phyloP scores from a whole-genome alignment of 1,140 invertebrate genomes.

The Archivesica marissinica region DNA sequence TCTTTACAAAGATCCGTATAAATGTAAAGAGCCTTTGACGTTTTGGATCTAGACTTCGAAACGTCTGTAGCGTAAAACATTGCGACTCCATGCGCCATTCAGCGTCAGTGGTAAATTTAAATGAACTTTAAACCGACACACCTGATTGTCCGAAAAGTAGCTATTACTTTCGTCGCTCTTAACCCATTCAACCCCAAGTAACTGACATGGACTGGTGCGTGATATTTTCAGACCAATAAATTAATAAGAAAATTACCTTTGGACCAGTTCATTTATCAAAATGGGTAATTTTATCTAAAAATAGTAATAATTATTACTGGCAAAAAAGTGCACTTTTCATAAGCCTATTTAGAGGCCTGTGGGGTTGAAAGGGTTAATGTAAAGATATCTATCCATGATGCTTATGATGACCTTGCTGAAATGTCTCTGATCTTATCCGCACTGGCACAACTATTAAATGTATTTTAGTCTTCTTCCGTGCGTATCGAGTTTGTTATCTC shows the following conservation, averaged over 20 bases:
- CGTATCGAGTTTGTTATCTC: not conserved
- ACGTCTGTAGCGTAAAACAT: constrained; percentile 21
- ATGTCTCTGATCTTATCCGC: not conserved
- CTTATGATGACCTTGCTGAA: not conserved
- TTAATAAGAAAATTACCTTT: too few relatives aligned
- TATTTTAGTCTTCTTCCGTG: not conserved
- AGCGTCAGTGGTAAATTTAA: constrained; percentile 11
- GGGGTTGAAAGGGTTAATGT: too few relatives aligned
- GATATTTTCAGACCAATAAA: too few relatives aligned
- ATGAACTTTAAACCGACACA: constrained; percentile 41
- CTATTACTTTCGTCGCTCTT: constrained; percentile 37
- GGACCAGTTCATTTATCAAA: too few relatives aligned
- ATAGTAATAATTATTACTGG: too few relatives aligned
- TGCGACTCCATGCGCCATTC: constrained; percentile 17
- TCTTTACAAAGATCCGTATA: constrained; percentile 46
- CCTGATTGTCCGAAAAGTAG: constrained; percentile 46
- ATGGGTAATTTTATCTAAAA: too few relatives aligned
- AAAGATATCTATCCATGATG: constrained; percentile 25
- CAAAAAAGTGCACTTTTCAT: too few relatives aligned
- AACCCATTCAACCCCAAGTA: too few relatives aligned
- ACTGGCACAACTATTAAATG: not conserved
- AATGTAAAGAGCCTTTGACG: constrained; percentile 4
- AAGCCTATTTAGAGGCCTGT: too few relatives aligned
- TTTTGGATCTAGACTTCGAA: constrained; percentile 5
- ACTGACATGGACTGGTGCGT: too few relatives aligned